Conservation (phyloP, 2,113 vertebrate species). For the Pica pica region DNA sequence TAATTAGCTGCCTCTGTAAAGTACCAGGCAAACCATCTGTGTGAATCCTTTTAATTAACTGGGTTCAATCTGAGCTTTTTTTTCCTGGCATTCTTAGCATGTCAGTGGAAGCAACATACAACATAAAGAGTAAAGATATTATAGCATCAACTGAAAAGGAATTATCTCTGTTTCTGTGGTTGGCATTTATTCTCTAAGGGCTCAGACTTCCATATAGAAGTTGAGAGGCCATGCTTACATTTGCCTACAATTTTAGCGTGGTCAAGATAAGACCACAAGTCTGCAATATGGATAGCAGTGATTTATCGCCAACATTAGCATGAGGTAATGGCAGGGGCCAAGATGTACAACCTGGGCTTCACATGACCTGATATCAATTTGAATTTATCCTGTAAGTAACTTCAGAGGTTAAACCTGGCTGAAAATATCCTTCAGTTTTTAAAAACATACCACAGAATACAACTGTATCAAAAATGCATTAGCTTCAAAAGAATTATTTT, state of each 20-base stretch:
- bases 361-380: background rate
- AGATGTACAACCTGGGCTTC: background rate
- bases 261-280: background rate
- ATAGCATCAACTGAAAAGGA: background rate
- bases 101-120: background rate
- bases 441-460: background rate
- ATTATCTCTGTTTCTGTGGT: background rate
- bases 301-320: background rate
- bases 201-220: background rate
- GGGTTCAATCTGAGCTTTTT: background rate
- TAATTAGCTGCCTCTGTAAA: constrained; percentile 37
- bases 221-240: background rate
- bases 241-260: background rate
- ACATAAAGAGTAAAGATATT: background rate
- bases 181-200: background rate
- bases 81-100: background rate
- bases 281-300: background rate
- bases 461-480: background rate
- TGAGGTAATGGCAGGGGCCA: background rate
- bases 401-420: background rate
- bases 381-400: background rate
- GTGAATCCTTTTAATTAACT: constrained; percentile 51
- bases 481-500: background rate
- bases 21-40: constrained; percentile 36
- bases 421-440: background rate